Conservation (phyloP, 2,888 invertebrate species). For the Cryptophagus acutangulus region DNA sequence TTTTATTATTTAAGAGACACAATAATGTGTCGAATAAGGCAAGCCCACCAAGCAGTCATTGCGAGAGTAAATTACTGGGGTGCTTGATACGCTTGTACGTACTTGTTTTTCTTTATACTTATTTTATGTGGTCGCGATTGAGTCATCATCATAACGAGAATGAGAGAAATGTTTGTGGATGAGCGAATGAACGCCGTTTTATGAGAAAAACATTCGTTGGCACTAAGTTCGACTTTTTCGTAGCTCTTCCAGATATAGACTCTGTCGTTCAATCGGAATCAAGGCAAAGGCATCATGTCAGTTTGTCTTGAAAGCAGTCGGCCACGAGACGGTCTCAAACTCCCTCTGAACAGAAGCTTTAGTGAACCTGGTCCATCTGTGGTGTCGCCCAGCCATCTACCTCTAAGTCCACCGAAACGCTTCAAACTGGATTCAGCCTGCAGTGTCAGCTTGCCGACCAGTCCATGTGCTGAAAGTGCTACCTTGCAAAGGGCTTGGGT, state of each 20-base stretch:
- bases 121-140: too few species aligned
- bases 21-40: too few species aligned
- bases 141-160: too few species aligned
- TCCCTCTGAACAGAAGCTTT: conserved; percentile 54
- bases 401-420: conserved; percentile 46
- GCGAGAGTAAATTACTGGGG: too few species aligned
- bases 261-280: too few species aligned
- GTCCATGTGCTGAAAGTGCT: conserved; percentile 54
- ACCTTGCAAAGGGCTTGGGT: conserved; percentile 52
- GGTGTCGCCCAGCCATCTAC: conserved; percentile 38
- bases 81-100: too few species aligned
- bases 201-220: too few species aligned
- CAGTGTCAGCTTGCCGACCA: conserved; percentile 48
- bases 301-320: conserved; percentile 52
- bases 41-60: too few species aligned
- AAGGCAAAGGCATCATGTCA: conserved; percentile 46
- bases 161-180: too few species aligned
- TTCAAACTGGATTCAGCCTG: conserved; percentile 52
- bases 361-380: conserved; percentile 54
- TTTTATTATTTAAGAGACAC: too few species aligned
- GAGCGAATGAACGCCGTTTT: too few species aligned
- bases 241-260: conserved; percentile 47
- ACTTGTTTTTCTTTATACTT: too few species aligned
- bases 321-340: conserved; percentile 54
- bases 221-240: conserved; percentile 38